Evolutionary conservation across 1,140 invertebrate genomes (phyloP).

Genomic region (Rhynchophorus ferrugineus): DNA sequence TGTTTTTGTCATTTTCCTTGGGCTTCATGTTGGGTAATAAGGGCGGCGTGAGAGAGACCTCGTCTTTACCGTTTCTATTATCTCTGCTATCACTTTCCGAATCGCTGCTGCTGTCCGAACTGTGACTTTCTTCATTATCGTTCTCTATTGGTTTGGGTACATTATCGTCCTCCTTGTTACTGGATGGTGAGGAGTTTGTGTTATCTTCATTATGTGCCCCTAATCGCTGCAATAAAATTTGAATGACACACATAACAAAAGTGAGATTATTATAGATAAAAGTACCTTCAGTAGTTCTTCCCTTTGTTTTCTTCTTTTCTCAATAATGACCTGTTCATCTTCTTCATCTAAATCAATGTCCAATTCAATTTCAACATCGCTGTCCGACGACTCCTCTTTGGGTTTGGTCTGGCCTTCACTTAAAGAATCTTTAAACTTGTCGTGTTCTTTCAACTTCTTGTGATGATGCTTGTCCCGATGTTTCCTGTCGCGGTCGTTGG

Average conservation of each 20-base stretch:
- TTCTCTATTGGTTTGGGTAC: constrained; percentile 2
- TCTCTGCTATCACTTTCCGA: constrained; percentile 22
- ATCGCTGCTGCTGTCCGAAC: not conserved
- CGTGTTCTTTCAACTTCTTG: constrained; percentile 40
- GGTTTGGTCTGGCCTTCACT: constrained; percentile 69
- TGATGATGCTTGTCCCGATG: constrained; percentile 26
- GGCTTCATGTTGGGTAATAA: constrained; percentile 38
- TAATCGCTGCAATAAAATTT: constrained; percentile 42
- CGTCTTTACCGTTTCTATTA: constrained; percentile 34
- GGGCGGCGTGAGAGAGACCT: constrained; percentile 41
- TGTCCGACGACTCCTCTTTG: constrained; percentile 51
- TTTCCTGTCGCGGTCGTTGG: constrained; percentile 35
- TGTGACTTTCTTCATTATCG: not conserved
- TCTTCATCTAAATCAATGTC: constrained; percentile 68
- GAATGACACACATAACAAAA: not conserved
- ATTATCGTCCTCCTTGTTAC: constrained; percentile 11
- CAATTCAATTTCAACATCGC: constrained; percentile 66
- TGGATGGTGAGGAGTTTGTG: constrained; percentile 23
- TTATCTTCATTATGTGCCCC: constrained; percentile 49
- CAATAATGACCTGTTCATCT: constrained; percentile 91
- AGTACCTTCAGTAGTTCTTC: constrained; percentile 79
- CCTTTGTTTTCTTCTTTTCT: constrained; percentile 77
- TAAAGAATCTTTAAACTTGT: constrained; percentile 74
- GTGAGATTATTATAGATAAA: not conserved
- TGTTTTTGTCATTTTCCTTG: constrained; percentile 32